Evolutionary conservation across 2,797 vertebrate species (phyloP).

Genomic region (Hyperoplus immaculatus): DNA sequence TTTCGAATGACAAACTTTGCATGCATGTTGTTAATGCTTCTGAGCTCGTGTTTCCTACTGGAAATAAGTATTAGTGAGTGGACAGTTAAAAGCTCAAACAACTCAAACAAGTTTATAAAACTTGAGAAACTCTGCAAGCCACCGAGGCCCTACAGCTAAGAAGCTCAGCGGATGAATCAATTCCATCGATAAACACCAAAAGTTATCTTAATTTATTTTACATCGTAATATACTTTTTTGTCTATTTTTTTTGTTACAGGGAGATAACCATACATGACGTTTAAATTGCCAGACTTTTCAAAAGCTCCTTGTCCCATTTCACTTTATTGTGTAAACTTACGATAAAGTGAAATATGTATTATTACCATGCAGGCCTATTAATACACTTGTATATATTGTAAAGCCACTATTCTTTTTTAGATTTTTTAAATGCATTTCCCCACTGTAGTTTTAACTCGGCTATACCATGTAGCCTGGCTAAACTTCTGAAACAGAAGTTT

Average conservation of each 20-base stretch:
- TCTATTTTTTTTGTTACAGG: too few species aligned
- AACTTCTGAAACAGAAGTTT: neutral
- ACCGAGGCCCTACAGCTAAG: conserved; percentile 58
- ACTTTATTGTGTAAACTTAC: neutral
- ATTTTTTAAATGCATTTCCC: neutral
- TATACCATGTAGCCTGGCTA: neutral
- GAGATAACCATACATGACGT: neutral
- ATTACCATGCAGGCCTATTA: too few species aligned
- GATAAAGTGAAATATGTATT: too few species aligned
- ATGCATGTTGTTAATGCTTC: neutral
- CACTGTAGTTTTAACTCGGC: neutral
- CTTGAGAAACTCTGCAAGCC: conserved; percentile 41
- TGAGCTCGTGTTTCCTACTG: neutral
- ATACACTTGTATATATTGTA: conserved; percentile 6
- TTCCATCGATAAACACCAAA: neutral
- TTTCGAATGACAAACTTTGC: neutral
- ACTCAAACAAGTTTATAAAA: conserved; percentile 35
- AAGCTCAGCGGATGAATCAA: conserved; percentile 2
- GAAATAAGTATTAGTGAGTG: neutral
- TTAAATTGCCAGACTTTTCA: neutral
- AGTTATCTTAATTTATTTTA: too few species aligned
- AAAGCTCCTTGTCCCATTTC: neutral
- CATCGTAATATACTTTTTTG: too few species aligned
- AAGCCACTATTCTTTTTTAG: neutral
- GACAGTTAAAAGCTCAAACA: neutral